phyloP scores from a whole-genome alignment of 2,113 vertebrate species.

The Peromyscus californicus region DNA sequence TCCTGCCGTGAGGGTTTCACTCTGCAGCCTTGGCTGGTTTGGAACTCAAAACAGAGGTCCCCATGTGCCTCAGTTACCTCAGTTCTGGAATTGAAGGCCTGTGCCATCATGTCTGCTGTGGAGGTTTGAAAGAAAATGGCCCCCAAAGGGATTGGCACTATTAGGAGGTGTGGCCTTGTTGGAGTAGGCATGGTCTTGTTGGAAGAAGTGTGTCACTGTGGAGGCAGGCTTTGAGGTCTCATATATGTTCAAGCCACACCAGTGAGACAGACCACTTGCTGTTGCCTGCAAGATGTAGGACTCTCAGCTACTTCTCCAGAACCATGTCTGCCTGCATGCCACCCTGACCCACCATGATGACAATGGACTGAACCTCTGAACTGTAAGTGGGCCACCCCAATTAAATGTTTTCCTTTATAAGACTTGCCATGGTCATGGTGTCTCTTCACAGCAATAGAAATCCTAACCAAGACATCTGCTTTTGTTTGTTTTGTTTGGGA shows the following conservation, averaged over 20 bases:
- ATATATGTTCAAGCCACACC: background rate
- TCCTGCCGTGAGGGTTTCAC: background rate
- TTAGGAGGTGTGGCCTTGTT: background rate
- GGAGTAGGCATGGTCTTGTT: background rate
- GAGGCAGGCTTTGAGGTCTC: background rate
- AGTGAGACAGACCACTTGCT: background rate
- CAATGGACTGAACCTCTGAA: background rate
- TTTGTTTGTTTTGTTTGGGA: background rate
- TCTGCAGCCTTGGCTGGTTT: background rate
- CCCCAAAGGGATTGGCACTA: background rate
- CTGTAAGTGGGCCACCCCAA: background rate
- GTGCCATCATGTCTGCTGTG: background rate
- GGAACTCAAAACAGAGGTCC: background rate
- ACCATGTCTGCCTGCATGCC: background rate
- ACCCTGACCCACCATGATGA: background rate
- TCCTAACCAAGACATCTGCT: background rate
- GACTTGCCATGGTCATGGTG: background rate
- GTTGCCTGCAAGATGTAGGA: background rate
- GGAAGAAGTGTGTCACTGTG: background rate
- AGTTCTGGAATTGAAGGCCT: background rate
- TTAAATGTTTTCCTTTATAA: background rate
- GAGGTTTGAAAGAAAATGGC: background rate
- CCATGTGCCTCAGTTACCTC: background rate
- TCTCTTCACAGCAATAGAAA: background rate
- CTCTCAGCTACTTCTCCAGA: background rate